A percentile compares a stretch with the other conserved stretches of the same genome.
Evolutionary conservation across 92 coral and sea anemone genomes (phyloP).

Genomic region (Epizoanthus rinbou): DNA sequence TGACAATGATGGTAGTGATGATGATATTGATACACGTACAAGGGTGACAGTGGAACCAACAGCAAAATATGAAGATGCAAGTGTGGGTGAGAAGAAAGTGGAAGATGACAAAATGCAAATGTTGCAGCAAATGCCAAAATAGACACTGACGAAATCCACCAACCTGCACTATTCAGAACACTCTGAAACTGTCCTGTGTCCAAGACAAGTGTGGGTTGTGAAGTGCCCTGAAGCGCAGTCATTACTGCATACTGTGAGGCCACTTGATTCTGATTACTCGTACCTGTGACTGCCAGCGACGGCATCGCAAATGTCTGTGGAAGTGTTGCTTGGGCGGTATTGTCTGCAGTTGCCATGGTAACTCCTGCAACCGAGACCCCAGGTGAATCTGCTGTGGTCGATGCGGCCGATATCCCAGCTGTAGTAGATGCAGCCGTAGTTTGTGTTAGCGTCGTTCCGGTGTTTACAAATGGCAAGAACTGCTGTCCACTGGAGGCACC

Average conservation of each 20-base stretch:
- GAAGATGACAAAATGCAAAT: background rate
- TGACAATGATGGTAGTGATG: background rate
- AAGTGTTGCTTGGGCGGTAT: conserved; percentile 53
- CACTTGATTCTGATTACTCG: conserved; percentile 34
- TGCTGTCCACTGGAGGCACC: conserved; percentile 78
- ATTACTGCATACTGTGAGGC: conserved; percentile 32
- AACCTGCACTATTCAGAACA: conserved; percentile 42
- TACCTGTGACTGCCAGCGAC: conserved; percentile 42
- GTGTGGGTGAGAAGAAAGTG: background rate
- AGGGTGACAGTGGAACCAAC: too few species aligned
- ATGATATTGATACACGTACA: too few species aligned
- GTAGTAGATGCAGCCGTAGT: conserved; percentile 48
- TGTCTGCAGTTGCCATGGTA: conserved; percentile 47
- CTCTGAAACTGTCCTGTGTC: conserved; percentile 33
- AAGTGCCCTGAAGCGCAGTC: conserved; percentile 30
- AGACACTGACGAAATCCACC: conserved; percentile 17
- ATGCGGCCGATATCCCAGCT: conserved; percentile 43
- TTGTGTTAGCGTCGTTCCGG: conserved; percentile 40
- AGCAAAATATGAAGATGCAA: background rate
- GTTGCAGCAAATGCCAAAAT: background rate
- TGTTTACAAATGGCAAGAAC: conserved; percentile 64
- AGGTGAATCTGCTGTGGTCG: conserved; percentile 33
- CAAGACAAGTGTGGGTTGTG: conserved; percentile 30
- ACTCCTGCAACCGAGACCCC: conserved; percentile 52
- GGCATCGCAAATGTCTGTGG: conserved; percentile 36